phyloP scores from a whole-genome alignment of 2,113 vertebrate species.

The Limanda limanda region DNA sequence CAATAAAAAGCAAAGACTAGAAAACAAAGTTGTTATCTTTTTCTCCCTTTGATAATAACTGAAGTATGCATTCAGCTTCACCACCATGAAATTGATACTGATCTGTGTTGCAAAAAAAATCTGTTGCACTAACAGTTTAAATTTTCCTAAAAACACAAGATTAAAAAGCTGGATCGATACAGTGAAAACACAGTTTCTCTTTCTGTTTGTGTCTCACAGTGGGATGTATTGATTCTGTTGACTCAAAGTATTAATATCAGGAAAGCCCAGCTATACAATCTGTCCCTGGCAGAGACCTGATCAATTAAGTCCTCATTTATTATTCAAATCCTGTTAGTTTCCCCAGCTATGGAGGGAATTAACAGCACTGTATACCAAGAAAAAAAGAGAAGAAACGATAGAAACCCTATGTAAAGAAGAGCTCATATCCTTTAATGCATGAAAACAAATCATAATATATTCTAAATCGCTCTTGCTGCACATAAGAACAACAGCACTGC shows the following conservation, averaged over 20 bases:
- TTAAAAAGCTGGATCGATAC: constrained; percentile 22
- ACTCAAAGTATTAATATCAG: constrained; percentile 68
- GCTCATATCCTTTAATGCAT: constrained; percentile 22
- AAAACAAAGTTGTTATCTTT: not conserved
- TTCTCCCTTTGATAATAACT: too few species aligned
- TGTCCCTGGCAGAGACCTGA: constrained; percentile 48
- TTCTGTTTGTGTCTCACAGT: constrained; percentile 32
- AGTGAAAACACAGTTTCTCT: constrained; percentile 31
- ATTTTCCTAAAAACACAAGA: constrained; percentile 12
- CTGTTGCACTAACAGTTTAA: not conserved
- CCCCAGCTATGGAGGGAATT: constrained; percentile 27
- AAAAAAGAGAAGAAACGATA: constrained; percentile 1
- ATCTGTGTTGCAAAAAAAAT: constrained; percentile 24
- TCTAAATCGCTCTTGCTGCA: constrained; percentile 32
- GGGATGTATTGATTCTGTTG: constrained; percentile 62
- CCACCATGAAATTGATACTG: not conserved
- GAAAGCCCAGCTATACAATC: constrained; percentile 49
- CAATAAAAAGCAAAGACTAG: not conserved
- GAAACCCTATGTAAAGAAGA: constrained; percentile 8
- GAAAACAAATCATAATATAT: constrained; percentile 48
- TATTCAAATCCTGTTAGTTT: constrained; percentile 69
- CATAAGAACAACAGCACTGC: constrained; percentile 44
- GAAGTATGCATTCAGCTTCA: not conserved
- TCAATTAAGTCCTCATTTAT: constrained; percentile 75
- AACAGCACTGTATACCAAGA: constrained; percentile 22